Conservation (phyloP, 2,888 invertebrate species). For the Alviniconcha strummeri region DNA sequence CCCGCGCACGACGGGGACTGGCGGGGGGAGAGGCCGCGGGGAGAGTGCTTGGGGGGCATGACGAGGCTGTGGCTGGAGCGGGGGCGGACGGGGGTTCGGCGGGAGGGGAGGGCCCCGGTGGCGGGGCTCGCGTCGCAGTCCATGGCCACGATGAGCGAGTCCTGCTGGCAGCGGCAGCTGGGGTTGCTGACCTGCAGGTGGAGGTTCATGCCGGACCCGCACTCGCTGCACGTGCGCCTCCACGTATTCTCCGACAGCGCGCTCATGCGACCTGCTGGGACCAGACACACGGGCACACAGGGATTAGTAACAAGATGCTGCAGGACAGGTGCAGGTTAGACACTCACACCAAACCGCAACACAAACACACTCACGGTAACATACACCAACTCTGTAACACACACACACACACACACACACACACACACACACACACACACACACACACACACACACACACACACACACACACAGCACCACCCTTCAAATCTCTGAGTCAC, state of each 20-base stretch:
- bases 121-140: not conserved
- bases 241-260: slow-evolving; percentile 56
- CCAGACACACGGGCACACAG: slow-evolving; percentile 22
- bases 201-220: slow-evolving; percentile 64
- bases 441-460: not conserved
- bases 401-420: slow-evolving; percentile 7
- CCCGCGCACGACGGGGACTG: not conserved
- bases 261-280: slow-evolving; percentile 49
- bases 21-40: not conserved
- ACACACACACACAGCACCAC: too few species aligned
- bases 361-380: too few species aligned
- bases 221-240: slow-evolving; percentile 59
- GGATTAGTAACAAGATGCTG: not conserved
- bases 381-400: not conserved
- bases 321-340: not conserved
- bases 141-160: slow-evolving; percentile 48
- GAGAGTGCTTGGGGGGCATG: slow-evolving; percentile 49
- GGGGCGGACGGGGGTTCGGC: slow-evolving; percentile 41
- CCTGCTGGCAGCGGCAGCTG: slow-evolving; percentile 63
- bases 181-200: slow-evolving; percentile 59
- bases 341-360: too few species aligned
- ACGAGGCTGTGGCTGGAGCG: slow-evolving; percentile 44
- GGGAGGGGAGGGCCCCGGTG: slow-evolving; percentile 11
- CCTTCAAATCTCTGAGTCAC: too few species aligned
- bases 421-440: not conserved